Conservation (phyloP, 2,113 vertebrate species). For the Tiliqua scincoides region DNA sequence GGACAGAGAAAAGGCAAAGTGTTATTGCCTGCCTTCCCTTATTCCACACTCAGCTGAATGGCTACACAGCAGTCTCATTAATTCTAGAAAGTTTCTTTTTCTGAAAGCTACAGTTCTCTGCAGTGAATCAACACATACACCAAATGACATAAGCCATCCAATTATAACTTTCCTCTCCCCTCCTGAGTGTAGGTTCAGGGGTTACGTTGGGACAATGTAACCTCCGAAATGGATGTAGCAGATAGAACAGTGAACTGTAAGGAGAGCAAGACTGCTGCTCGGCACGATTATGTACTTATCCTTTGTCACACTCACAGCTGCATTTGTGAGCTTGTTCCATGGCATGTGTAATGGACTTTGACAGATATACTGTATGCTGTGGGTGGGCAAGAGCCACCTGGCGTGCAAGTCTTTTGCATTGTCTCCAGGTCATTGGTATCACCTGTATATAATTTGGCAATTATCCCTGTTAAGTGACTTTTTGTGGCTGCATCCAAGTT, state of each 20-base stretch:
- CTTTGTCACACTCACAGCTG: conserved; percentile 26
- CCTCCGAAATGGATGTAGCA: neutral
- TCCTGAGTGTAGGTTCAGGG: neutral
- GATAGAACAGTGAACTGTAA: neutral
- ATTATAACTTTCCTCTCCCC: conserved; percentile 15
- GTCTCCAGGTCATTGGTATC: conserved; percentile 28
- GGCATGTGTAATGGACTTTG: conserved; percentile 23
- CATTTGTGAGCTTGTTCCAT: neutral
- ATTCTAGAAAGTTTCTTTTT: conserved; percentile 21
- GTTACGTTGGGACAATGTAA: conserved; percentile 20
- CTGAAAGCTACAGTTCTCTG: conserved; percentile 10
- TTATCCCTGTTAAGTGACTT: rapidly evolving
- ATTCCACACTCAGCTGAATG: neutral
- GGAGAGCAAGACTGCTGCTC: conserved; percentile 4
- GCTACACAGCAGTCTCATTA: neutral
- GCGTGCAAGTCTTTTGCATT: conserved; percentile 5
- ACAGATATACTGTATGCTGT: conserved; percentile 2
- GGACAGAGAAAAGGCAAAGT: neutral
- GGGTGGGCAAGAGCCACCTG: conserved; percentile 40
- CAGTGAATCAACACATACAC: conserved; percentile 14
- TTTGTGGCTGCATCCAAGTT: neutral
- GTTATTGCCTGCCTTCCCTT: neutral
- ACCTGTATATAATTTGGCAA: conserved; percentile 37
- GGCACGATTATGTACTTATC: neutral
- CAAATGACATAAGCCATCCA: conserved; percentile 36